A percentile compares a stretch with the other conserved stretches of the same genome.
These are phyloP conservation scores for Tetranychus truncatus DNA, from an alignment of 2,888 invertebrate species.

Conservation along the genomic window DNA sequence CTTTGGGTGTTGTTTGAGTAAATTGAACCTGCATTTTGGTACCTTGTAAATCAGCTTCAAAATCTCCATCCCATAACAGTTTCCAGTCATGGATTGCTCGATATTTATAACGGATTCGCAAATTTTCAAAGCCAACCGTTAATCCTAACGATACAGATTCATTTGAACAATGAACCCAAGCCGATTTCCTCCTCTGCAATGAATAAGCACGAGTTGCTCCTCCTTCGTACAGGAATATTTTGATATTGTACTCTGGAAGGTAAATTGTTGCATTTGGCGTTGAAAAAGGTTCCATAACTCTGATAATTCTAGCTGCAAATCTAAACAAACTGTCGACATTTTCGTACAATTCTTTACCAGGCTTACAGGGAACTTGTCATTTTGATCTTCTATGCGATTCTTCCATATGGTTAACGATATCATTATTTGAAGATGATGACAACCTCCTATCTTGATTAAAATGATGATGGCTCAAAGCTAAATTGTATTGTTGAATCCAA, in stretches of 20 bases:
- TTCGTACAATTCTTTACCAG: constrained; percentile 27
- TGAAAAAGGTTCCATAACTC: constrained; percentile 27
- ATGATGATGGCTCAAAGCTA: neutral
- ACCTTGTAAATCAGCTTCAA: constrained; percentile 25
- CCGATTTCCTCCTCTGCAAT: constrained; percentile 23
- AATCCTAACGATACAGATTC: constrained; percentile 26
- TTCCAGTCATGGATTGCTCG: constrained; percentile 27
- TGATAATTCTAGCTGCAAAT: constrained; percentile 25
- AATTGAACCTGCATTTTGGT: constrained; percentile 27
- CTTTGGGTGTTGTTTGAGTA: constrained; percentile 23
- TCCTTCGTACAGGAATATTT: constrained; percentile 27
- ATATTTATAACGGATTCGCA: constrained; percentile 25
- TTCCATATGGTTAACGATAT: neutral
- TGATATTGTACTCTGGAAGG: constrained; percentile 23
- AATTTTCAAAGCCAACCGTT: constrained; percentile 25
- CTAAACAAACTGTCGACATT: constrained; percentile 28
- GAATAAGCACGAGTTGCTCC: constrained; percentile 26
- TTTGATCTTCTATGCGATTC: neutral
- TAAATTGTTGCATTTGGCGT: constrained; percentile 10
- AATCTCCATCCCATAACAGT: constrained; percentile 27
- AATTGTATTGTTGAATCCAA: neutral
- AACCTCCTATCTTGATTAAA: neutral
- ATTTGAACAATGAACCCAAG: constrained; percentile 25
- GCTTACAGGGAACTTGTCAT: constrained; percentile 28
- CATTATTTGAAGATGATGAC: neutral